Evolutionary conservation across 2,113 vertebrate species (phyloP).

Genomic region (Clarias macrocephalus): DNA sequence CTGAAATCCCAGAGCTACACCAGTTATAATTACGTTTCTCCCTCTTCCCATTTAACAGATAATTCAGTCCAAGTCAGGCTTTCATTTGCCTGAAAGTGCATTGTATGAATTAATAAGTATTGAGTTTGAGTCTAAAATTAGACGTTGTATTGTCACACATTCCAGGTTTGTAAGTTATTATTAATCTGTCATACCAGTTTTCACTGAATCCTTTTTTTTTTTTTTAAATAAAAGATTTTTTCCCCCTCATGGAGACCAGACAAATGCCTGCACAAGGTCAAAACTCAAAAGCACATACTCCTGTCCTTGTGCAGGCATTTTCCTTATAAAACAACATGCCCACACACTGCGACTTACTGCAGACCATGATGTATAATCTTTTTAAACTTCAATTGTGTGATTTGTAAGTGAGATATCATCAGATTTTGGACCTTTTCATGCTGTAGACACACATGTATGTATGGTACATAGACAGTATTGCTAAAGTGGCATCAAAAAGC

Average conservation of each 20-base stretch:
- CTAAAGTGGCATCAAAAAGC: background rate
- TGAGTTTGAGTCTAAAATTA: background rate
- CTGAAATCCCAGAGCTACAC: background rate
- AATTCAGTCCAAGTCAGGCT: background rate
- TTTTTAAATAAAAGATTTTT: background rate
- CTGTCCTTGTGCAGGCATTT: background rate
- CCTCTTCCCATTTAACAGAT: background rate
- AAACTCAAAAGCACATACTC: background rate
- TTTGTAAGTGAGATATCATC: background rate
- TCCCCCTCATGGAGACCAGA: background rate
- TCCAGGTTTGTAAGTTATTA: background rate
- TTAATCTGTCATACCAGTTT: background rate
- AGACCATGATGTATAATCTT: background rate
- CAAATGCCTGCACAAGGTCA: background rate
- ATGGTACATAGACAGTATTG: background rate
- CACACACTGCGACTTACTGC: background rate
- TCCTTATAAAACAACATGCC: background rate
- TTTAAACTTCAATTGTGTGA: background rate
- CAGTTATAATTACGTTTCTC: background rate
- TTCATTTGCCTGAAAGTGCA: background rate
- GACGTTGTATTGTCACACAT: background rate
- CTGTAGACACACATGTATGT: background rate
- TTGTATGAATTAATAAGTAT: background rate
- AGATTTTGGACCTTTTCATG: background rate
- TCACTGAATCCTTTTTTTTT: background rate